Conservation (phyloP, 1,140 invertebrate genomes). For the Nephila pilipes region DNA sequence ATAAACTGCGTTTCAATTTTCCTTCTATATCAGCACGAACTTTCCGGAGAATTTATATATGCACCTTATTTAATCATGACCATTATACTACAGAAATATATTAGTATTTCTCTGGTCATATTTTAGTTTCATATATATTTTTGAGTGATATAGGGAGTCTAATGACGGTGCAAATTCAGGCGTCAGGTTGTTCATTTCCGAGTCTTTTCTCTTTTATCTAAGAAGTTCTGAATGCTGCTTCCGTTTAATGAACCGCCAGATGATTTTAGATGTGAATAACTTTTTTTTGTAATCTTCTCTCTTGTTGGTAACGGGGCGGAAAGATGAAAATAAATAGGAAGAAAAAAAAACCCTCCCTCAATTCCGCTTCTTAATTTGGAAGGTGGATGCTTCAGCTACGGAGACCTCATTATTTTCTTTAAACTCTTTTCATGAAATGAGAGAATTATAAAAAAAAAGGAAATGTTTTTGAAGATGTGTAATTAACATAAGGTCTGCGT, state of each 20-base stretch:
- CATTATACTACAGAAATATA: too few species aligned
- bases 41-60: too few species aligned
- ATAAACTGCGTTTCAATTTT: too few species aligned
- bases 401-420: slow-evolving; percentile 45
- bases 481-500: slow-evolving; percentile 23
- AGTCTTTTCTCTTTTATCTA: background rate
- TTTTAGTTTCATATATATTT: background rate
- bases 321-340: slow-evolving; percentile 24
- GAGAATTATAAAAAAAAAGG: background rate
- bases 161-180: background rate
- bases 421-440: slow-evolving; percentile 42
- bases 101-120: background rate
- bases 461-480: slow-evolving; percentile 5
- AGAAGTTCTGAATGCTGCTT: background rate
- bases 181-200: slow-evolving; percentile 29
- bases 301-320: background rate
- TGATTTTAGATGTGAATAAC: slow-evolving; percentile 5
- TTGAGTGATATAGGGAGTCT: background rate
- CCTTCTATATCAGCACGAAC: too few species aligned
- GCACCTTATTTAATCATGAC: too few species aligned
- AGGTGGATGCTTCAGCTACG: slow-evolving; percentile 18
- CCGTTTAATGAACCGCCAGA: background rate
- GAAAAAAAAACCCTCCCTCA: background rate
- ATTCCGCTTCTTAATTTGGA: slow-evolving; percentile 15
- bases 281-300: background rate